Conservation (phyloP, 2,113 vertebrate genomes). For the Sprattus sprattus region DNA sequence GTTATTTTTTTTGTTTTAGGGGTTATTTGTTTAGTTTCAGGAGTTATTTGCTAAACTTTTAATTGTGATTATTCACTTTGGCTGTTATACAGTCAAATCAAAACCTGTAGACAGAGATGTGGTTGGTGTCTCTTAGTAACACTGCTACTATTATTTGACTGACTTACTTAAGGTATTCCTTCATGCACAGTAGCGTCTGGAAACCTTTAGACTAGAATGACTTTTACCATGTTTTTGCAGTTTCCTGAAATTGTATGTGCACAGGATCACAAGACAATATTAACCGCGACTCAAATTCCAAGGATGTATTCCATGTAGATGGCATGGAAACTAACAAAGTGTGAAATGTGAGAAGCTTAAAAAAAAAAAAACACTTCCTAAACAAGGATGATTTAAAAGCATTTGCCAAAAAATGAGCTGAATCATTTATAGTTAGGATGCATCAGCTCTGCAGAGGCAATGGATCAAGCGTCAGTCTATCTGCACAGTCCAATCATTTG, state of each 20-base stretch:
- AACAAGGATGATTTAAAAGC: neutral
- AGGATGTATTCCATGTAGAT: neutral
- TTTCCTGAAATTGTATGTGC: neutral
- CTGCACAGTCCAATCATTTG: neutral
- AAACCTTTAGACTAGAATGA: neutral
- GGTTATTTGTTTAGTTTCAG: neutral
- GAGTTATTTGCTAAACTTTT: neutral
- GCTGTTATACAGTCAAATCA: neutral
- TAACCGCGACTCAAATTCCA: neutral
- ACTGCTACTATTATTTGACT: neutral
- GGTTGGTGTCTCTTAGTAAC: neutral
- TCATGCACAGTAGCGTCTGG: neutral
- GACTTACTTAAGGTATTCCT: neutral
- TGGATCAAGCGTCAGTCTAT: neutral
- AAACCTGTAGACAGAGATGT: neutral
- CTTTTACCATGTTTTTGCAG: neutral
- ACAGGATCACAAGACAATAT: neutral
- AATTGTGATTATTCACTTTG: neutral
- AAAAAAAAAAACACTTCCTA: slow-evolving; percentile 1
- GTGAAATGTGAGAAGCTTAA: neutral
- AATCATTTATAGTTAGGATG: neutral
- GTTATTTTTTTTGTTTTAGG: neutral
- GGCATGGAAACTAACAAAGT: neutral
- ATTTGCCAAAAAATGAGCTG: neutral
- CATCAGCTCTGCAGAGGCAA: neutral